Evolutionary conservation across 2,113 vertebrate genomes (phyloP).

Genomic region (Hipposideros armiger): DNA sequence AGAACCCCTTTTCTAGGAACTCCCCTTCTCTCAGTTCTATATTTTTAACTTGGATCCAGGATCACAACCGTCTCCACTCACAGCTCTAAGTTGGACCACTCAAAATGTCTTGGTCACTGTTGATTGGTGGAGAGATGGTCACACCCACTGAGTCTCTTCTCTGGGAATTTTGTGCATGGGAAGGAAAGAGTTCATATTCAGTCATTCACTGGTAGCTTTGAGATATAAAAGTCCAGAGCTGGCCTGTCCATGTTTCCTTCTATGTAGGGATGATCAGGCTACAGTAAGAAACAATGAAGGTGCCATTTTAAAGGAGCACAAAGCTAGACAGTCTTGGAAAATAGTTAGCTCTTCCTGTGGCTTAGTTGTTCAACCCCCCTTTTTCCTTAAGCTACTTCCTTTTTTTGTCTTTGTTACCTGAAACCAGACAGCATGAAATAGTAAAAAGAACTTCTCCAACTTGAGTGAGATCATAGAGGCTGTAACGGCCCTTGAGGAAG

Average conservation of each 20-base stretch:
- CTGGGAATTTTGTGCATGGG: neutral
- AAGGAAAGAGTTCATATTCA: neutral
- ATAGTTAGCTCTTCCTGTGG: neutral
- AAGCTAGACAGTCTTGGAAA: neutral
- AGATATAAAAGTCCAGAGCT: neutral
- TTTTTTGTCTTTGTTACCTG: conserved; percentile 51
- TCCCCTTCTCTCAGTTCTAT: neutral
- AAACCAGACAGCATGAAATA: neutral
- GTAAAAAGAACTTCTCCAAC: neutral
- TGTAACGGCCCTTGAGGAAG: neutral
- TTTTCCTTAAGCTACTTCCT: conserved; percentile 10
- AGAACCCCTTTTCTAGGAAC: neutral
- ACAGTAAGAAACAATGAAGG: conserved; percentile 26
- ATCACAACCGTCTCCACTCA: neutral
- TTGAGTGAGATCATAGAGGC: neutral
- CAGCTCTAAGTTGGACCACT: neutral
- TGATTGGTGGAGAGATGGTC: neutral
- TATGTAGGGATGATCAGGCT: neutral
- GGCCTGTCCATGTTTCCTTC: neutral
- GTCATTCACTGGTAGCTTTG: neutral
- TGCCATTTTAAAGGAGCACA: neutral
- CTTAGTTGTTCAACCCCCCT: neutral
- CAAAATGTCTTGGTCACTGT: neutral
- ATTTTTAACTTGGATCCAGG: neutral
- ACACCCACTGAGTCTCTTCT: neutral